phyloP scores from a whole-genome alignment of 2,888 invertebrate genomes.

The Leptopilina drosophilae region DNA sequence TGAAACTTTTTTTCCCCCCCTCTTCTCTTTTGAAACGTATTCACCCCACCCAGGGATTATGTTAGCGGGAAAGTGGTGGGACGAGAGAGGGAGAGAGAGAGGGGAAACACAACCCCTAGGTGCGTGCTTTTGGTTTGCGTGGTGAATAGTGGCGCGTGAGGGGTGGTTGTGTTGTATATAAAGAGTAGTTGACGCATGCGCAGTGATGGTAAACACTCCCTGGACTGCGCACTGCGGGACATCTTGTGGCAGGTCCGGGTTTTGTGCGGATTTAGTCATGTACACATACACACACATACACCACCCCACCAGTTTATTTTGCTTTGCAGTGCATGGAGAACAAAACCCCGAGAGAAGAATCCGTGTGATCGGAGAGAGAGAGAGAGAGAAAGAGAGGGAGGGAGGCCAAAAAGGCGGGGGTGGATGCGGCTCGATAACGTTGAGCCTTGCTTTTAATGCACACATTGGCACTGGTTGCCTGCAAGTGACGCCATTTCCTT shows the following conservation, averaged over 20 bases:
- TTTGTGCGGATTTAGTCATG: conserved; percentile 42
- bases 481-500: conserved; percentile 59
- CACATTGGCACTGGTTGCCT: conserved; percentile 63
- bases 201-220: conserved; percentile 74
- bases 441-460: conserved; percentile 72
- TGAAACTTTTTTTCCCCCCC: conserved; percentile 51
- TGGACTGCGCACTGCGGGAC: conserved; percentile 72
- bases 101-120: conserved; percentile 40
- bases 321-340: conserved; percentile 19
- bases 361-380: not conserved
- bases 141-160: conserved; percentile 57
- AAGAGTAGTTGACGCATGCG: conserved; percentile 65
- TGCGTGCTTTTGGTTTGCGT: conserved; percentile 46
- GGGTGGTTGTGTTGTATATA: conserved; percentile 43
- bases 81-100: too few species aligned
- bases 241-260: conserved; percentile 75
- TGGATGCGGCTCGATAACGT: conserved; percentile 68
- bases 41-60: conserved; percentile 46
- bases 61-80: too few species aligned
- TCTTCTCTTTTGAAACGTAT: conserved; percentile 41
- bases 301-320: conserved; percentile 31
- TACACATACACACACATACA: conserved; percentile 42
- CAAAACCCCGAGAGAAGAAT: conserved; percentile 18
- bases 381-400: too few species aligned
- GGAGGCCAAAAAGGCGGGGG: conserved; percentile 41